Percentiles rank a stretch among this genome's conserved stretches.
These are phyloP conservation scores for Eudasyphora cyanicolor DNA, from an alignment of 2,888 invertebrate genomes.

Conservation along the genomic window DNA sequence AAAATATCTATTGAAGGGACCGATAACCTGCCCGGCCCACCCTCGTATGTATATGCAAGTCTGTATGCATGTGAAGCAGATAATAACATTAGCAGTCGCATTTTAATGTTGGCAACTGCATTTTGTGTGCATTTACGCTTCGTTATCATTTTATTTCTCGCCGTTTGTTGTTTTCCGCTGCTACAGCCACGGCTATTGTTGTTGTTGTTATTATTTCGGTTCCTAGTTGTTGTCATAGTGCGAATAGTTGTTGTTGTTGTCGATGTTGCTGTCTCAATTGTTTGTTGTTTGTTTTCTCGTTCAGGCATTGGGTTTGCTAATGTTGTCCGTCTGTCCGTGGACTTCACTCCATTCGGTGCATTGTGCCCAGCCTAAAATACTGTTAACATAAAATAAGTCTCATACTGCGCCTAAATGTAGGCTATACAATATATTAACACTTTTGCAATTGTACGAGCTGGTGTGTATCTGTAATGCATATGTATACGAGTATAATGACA, in stretches of 20 bases:
- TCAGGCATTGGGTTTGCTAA: constrained; percentile 3
- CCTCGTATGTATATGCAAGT: background rate
- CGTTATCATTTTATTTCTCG: constrained; percentile 37
- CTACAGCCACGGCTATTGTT: background rate
- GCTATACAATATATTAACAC: constrained; percentile 53
- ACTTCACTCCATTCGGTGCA: constrained; percentile 50
- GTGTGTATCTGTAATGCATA: constrained; percentile 38
- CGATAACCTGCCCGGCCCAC: background rate
- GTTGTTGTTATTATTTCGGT: background rate
- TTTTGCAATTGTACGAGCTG: constrained; percentile 41
- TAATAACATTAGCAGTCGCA: constrained; percentile 46
- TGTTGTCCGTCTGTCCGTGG: constrained; percentile 54
- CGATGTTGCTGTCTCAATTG: constrained; percentile 24
- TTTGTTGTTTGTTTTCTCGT: background rate
- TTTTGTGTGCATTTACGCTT: constrained; percentile 41
- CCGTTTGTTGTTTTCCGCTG: constrained; percentile 7
- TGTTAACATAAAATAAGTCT: constrained; percentile 46
- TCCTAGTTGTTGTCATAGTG: background rate
- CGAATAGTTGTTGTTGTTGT: background rate
- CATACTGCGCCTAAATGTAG: constrained; percentile 55
- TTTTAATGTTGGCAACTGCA: constrained; percentile 46
- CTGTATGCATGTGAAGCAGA: constrained; percentile 7
- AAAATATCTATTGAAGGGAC: background rate
- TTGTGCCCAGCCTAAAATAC: constrained; percentile 35
- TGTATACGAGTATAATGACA: constrained; percentile 30